Base-by-base conservation (phyloP, 2,113 vertebrate genomes). In the Pica pica region DNA sequence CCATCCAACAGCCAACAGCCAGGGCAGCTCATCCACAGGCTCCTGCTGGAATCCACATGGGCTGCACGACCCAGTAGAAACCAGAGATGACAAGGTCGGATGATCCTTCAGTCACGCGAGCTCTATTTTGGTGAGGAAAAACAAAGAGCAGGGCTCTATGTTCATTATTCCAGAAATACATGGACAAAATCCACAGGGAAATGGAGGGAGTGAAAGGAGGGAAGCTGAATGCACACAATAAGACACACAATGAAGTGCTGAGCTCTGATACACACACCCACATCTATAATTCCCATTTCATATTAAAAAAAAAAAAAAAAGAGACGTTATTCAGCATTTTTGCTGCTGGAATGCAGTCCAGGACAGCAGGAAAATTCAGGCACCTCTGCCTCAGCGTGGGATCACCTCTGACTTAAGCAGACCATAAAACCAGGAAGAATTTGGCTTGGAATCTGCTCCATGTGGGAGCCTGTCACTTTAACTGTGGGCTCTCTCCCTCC, bases 341-440 rank as follows among this genome's bases (percentile, higher is more conserved):
- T 69, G 83, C 50, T 81, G 82, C 22, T 4, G 49, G 67, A 74
- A 89, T 75, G 35, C 80, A 4, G 39, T 9, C 74, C 70, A 59
- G 53, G 78, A 49, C 5, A 31, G 78, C 63, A 83, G 74, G 79
- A 16, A 63, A 49, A 76, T n/a, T 28, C 50, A 65, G 24, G 33
- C 16, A n/a, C 6, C 31, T 70, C 17, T 64, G 41, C 33, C 60
- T 67, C 39, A 20, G 69, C 2, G 10, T 16, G 37, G 1, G n/a
- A 26, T 56, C 86, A 55, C 55, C 76, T 65, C 46, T 52, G 44
- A 60, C 26, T 80, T 17, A 12, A 76, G 67, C 35, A 76, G 75
- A 4, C 6, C 47, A 57, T 2, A 19, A 33, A 64, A 6, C 0
- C 1, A 5, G 70, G 52, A 44, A 68, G 24, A 22, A 1, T 46